Evolutionary conservation across 2,797 vertebrate species (phyloP), one percentile per base, ranked within the genome.

Genomic region (Typhlichthys subterraneus): DNA sequence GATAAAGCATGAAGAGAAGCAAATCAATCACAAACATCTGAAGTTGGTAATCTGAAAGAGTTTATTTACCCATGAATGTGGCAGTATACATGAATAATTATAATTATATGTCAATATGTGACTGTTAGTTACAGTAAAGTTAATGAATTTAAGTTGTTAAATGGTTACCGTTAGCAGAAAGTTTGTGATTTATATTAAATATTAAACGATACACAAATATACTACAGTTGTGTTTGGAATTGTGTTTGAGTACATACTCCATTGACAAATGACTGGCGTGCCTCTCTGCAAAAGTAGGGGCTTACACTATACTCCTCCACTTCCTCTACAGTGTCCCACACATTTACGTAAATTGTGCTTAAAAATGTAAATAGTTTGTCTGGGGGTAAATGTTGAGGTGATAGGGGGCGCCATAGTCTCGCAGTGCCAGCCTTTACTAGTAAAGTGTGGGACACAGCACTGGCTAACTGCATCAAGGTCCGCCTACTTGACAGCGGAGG

Each of bases 1-100:
- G 38, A 42, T 12, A 31, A 57, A 4, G 53, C n/a, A 54, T 45
- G 15, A 46, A 19, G 12, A 50, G 31, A 10, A 65, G 75, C 31
- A 63, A 68, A 70, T 10, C 63, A 63, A 17, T 49, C 50, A 58
- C 64, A 67, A 72, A 75, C 64, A 67, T 49, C 15, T 76, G 13
- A n/a, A 38, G 17, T 72, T 8, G 56, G 12, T 65, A 10, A 46
- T 68, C 7, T 65, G 31, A 49, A 45, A 67, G 1, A 48, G 42
- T 75, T 79, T 81, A 84, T 85, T 85, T 54, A 57, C 38, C 70
- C 5, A 70, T 12, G 47, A 46, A 59, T 48, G 48, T 67, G 53
- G 57, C 59, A 63, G 56, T 33, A 66, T 38, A 50, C 67, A 68
- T 12, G 72, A 60, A 53, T 54, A 45, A 61, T 50, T 38, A 46